Base-by-base conservation (phyloP, 2,888 invertebrate genomes). In the Nipponacmea schrenckii region DNA sequence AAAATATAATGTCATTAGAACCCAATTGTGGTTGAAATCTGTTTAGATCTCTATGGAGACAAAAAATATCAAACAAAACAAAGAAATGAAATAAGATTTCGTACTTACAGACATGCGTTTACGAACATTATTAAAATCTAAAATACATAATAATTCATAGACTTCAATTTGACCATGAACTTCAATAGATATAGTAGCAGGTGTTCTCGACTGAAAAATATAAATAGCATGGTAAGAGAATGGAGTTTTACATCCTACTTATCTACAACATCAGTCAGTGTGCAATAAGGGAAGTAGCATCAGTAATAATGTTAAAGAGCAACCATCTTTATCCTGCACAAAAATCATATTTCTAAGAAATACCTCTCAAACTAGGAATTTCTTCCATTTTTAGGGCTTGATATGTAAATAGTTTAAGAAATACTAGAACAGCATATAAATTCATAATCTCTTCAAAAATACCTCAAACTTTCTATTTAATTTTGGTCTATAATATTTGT, bases 121-220 rank as follows among this genome's bases (percentile, higher is more conserved):
- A 83, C 99, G 92, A 82, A 97, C 95, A 91, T 99, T 99, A 92
- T 99, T 98, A 91, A 99, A 99, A 91, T 99, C 99, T 87, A 99
- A 92, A 90, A 99, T 99, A 90, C 96, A 96, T 82, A 99, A 92
- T 84, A 99, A 92, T 90, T 99, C 97, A 91, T 98, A 97, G 1
- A 89, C 89, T 87, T 91, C 90, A 71, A 87, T 88, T 71, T 88
- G 81, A 0, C 91, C 92, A 79, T 90, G 86, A 82, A 96, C 94
- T 92, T 94, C 91, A 67, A 91, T 90, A 2, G 90, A 91, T 10
- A 91, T 90, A 26, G 89, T 90, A 67, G 85, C 87, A 1, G 91
- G 91, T 8, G 91, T 91, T 62, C 91, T 86, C 31, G 89, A 88
- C 86, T 90, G 81, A 66, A 84, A 81, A 27, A 64, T 65, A 72